Evolutionary conservation across 2,888 invertebrate species (phyloP).

Genomic region (Harmothoe impar): DNA sequence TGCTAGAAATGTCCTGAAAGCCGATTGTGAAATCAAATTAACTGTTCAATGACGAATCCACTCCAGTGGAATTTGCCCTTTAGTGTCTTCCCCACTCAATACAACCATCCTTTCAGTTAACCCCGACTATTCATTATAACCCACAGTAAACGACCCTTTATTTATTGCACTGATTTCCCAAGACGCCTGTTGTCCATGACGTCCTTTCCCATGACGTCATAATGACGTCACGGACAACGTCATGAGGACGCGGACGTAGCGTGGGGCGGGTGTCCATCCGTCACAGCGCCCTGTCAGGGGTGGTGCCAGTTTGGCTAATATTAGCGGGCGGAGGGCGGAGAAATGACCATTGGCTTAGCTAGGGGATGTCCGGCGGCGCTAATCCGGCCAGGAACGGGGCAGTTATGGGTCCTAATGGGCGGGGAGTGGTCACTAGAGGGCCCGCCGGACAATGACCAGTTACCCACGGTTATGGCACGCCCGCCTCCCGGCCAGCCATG

Average conservation of each 20-base stretch:
- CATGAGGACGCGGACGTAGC: neutral
- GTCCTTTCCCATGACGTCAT: neutral
- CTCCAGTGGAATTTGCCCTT: too few species aligned
- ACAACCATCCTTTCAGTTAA: too few species aligned
- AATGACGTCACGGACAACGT: constrained; percentile 8
- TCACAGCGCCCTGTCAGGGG: constrained; percentile 22
- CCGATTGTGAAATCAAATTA: too few species aligned
- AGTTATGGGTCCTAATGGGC: constrained; percentile 50
- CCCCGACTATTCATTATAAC: too few species aligned
- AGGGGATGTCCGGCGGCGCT: constrained; percentile 50
- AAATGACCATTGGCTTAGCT: constrained; percentile 55
- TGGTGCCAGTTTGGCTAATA: constrained; percentile 55
- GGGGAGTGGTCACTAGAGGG: constrained; percentile 49
- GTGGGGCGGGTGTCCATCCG: constrained; percentile 25
- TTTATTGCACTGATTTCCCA: constrained; percentile 30
- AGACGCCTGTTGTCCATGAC: neutral
- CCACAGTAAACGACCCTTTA: neutral
- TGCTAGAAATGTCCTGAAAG: too few species aligned
- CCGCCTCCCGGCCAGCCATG: neutral
- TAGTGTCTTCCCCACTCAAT: too few species aligned
- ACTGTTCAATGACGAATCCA: too few species aligned
- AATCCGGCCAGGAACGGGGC: constrained; percentile 44
- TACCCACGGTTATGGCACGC: constrained; percentile 54
- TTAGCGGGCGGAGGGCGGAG: constrained; percentile 49
- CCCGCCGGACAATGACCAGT: constrained; percentile 49